Conservation (phyloP, 2,113 vertebrate species). For the Melanocharis versteri region DNA sequence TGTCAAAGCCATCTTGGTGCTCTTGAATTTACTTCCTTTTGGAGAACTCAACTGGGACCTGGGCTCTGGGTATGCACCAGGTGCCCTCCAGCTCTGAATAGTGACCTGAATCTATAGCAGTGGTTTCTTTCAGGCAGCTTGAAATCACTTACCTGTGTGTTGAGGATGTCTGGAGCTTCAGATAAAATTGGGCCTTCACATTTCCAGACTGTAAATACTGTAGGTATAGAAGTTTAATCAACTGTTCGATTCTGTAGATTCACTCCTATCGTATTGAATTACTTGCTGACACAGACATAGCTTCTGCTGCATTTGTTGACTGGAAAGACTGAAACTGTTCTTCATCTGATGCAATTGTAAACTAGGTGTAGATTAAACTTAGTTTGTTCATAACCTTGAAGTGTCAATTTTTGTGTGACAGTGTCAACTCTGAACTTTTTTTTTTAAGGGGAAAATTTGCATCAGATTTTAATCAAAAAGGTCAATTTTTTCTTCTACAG, state of each 20-base stretch:
- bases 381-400: constrained; percentile 11
- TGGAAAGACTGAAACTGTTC: constrained; percentile 6
- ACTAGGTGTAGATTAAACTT: constrained; percentile 57
- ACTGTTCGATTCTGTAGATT: background rate
- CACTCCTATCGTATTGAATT: background rate
- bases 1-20: background rate
- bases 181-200: background rate
- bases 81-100: background rate
- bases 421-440: background rate
- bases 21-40: background rate
- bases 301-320: background rate
- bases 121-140: background rate
- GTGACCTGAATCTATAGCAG: background rate
- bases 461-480: background rate
- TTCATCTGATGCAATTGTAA: constrained; percentile 40
- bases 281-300: background rate
- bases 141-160: fast-evolving
- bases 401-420: constrained; percentile 21
- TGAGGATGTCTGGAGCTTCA: background rate
- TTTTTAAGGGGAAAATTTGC: background rate
- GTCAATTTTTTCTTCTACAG: background rate
- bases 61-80: background rate
- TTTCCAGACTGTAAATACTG: background rate
- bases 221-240: background rate
- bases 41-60: background rate